Evolutionary conservation across 2,113 vertebrate genomes (phyloP).

Genomic region (Poicephalus meyeri): DNA sequence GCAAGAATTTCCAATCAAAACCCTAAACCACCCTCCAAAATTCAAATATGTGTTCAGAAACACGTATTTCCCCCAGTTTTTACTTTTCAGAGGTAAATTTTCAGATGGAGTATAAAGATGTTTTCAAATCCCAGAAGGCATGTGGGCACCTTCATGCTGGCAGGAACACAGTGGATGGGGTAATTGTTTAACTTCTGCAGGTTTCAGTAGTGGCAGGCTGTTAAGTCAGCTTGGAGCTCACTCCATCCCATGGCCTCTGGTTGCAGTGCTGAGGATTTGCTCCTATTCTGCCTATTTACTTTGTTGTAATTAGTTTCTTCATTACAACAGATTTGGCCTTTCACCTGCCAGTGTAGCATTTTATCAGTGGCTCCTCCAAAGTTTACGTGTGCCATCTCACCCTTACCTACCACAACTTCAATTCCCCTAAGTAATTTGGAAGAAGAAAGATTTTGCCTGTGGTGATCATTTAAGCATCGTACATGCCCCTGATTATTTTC

Average conservation of each 20-base stretch:
- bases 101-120: not conserved
- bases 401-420: not conserved
- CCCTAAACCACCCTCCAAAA: not conserved
- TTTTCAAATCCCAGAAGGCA: not conserved
- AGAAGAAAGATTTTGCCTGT: slow-evolving; percentile 8
- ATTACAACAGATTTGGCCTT: not conserved
- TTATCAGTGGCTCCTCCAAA: not conserved
- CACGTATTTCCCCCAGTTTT: not conserved
- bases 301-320: slow-evolving; percentile 17
- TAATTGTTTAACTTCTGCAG: not conserved
- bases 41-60: not conserved
- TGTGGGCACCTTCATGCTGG: not conserved
- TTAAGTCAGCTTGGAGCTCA: not conserved
- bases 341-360: not conserved
- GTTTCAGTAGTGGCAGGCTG: not conserved
- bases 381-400: accelerated
- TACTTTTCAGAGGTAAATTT: not conserved
- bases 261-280: not conserved
- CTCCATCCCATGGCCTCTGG: not conserved
- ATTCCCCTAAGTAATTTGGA: not conserved
- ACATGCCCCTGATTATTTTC: not conserved
- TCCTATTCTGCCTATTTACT: not conserved
- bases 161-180: accelerated
- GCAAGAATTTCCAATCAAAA: not conserved
- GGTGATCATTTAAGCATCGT: not conserved